A percentile compares a stretch with the other conserved stretches of the same genome.
These are phyloP conservation scores for Genyomyrus donnyi DNA, from an alignment of 2,113 vertebrate species.

Conservation along the genomic window DNA sequence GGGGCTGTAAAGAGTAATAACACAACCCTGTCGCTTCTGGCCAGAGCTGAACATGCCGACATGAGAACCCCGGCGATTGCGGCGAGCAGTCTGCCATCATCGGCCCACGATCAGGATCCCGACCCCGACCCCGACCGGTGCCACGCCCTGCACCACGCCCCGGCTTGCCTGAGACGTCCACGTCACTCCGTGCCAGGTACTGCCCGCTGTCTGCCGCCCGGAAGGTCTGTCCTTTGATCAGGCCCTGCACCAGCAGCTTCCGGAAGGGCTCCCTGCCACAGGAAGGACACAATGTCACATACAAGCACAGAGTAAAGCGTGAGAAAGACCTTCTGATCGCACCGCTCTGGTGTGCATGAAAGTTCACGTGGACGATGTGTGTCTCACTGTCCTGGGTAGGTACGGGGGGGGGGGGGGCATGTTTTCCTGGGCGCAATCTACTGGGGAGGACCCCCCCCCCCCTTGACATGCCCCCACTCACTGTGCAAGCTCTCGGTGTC, in stretches of 20 bases:
- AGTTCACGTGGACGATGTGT: not conserved
- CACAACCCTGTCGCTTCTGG: not conserved
- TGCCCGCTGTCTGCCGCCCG: slow-evolving; percentile 68
- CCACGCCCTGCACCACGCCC: not conserved
- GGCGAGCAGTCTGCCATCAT: not conserved
- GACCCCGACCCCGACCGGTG: not conserved
- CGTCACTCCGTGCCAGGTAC: slow-evolving; percentile 74
- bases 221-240: slow-evolving; percentile 92
- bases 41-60: not conserved
- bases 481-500: not conserved
- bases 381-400: not conserved
- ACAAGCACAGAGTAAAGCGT: not conserved
- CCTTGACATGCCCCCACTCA: not conserved
- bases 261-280: slow-evolving; percentile 79
- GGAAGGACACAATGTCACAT: not conserved
- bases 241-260: slow-evolving; percentile 89
- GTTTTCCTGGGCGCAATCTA: not conserved
- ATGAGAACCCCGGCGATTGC: not conserved
- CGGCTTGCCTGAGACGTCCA: slow-evolving; percentile 79
- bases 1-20: not conserved
- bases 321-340: not conserved
- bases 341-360: too few species aligned
- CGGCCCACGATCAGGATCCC: not conserved
- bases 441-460: too few species aligned
- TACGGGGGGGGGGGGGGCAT: not conserved